Base-by-base conservation (phyloP, 2,113 vertebrate genomes). In the Oriolus oriolus region DNA sequence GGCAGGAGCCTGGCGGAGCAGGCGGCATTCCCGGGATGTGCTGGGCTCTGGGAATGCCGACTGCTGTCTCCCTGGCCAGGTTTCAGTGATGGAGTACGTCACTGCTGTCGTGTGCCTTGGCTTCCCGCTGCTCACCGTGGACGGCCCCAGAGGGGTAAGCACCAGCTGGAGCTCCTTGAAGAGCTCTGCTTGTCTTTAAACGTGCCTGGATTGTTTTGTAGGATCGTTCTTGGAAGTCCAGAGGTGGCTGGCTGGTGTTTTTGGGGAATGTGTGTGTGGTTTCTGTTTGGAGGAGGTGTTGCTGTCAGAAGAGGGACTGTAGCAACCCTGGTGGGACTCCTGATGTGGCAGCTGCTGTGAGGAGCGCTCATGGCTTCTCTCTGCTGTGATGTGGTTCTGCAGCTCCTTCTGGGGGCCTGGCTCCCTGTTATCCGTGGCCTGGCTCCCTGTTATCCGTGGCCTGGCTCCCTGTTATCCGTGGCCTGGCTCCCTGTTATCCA, bases 141-240 rank as follows among this genome's bases (percentile, higher is more conserved):
- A 98, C 6, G 99, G 99, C 15, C 98, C 99, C 61, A 97, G 99
- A 98, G 99, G 99, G 98, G 99, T 99, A 97, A 98, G 98, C 60
- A 30, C 3, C 27, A 37, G 52, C 1, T 9, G 63, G 53, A 64
- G 31, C 19, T 41, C 5, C 6, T n/a, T 26, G 2, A 47, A 35
- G 19, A 64, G 0, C 27, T 37, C 13, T 35, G 7, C 20, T 47
- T 28, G 13, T 39, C 41, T 12, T 41, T 27, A 4, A 41, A 13
- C 27, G 22, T 76, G 33, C 22, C 24, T 37, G 9, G 7, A 2
- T 16, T 26, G 16, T 52, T 74, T 18, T 8, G 1, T 41, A 30
- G 31, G 19, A 18, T 12, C 0, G 0, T 18, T 20, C 42, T 35
- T n/a, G 39, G 39, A 28, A 78, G 7, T 26, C 30, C 13, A 14